A percentile compares a stretch with the other conserved stretches of the same genome.
These are phyloP conservation scores for Tolmerus cingulatus DNA, from an alignment of 2,888 invertebrate genomes.

Conservation along the genomic window DNA sequence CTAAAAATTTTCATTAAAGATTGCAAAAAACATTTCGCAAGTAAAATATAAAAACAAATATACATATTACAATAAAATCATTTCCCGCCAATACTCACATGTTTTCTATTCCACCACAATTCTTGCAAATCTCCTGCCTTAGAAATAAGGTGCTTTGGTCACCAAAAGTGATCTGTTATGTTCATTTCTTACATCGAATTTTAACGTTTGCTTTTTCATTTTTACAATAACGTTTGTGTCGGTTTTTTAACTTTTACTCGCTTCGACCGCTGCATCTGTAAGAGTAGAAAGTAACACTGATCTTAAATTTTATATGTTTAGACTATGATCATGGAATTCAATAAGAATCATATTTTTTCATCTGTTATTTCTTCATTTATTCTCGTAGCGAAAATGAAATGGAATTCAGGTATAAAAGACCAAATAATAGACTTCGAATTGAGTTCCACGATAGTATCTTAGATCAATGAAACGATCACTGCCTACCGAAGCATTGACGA, in stretches of 20 bases:
- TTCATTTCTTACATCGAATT: background rate
- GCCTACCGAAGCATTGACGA: background rate
- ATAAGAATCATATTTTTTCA: background rate
- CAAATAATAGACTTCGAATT: background rate
- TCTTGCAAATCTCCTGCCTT: background rate
- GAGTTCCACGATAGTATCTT: background rate
- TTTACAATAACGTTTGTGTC: background rate
- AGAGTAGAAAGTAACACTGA: background rate
- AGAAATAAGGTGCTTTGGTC: background rate
- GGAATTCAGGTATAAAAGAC: background rate
- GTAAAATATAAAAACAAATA: background rate
- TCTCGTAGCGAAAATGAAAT: background rate
- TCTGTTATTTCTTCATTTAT: background rate
- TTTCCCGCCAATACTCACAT: background rate
- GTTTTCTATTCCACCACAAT: background rate
- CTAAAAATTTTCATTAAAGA: background rate
- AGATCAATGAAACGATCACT: background rate
- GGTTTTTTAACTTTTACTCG: background rate
- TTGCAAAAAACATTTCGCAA: background rate
- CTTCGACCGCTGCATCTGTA: background rate
- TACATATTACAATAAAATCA: background rate
- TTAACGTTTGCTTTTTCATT: background rate
- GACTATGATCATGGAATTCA: background rate
- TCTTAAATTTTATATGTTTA: background rate
- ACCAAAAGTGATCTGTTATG: background rate